A percentile compares a stretch with the other conserved stretches of the same genome.
Conservation (phyloP, 2,888 invertebrate genomes). For the Phanerotoma sp. region DNA sequence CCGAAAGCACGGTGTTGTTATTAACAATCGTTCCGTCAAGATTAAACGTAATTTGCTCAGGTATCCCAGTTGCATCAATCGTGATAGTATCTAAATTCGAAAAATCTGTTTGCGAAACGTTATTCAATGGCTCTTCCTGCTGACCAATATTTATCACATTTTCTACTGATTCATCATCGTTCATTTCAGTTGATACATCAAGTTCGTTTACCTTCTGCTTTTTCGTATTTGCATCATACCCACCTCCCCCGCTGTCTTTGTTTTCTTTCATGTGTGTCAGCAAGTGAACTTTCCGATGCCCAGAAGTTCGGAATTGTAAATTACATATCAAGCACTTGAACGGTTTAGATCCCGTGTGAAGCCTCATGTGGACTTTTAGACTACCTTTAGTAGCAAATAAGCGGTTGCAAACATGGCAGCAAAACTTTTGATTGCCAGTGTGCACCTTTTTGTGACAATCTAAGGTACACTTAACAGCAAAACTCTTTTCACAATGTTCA, state of each 20-base stretch:
- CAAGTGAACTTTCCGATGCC: constrained; percentile 67
- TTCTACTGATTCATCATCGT: constrained; percentile 33
- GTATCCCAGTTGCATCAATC: constrained; percentile 37
- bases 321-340: constrained; percentile 65
- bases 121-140: no score
- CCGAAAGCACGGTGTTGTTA: constrained; percentile 50
- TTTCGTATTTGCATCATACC: constrained; percentile 28
- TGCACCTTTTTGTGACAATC: constrained; percentile 66
- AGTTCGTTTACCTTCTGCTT: constrained; percentile 35
- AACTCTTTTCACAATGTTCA: constrained; percentile 60
- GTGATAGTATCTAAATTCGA: constrained; percentile 38
- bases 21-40: constrained; percentile 45
- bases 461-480: constrained; percentile 68
- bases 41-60: constrained; percentile 46
- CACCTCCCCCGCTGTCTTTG: constrained; percentile 24
- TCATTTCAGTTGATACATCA: constrained; percentile 15
- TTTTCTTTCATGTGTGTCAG: constrained; percentile 58
- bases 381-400: constrained; percentile 68
- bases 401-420: constrained; percentile 66
- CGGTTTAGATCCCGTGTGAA: constrained; percentile 66
- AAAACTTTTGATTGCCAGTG: constrained; percentile 61
- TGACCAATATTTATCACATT: no score
- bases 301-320: constrained; percentile 67
- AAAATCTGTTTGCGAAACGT: no score
- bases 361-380: constrained; percentile 67